Evolutionary conservation across 1,140 invertebrate genomes (phyloP).

Genomic region (Macrobrachium nipponense): DNA sequence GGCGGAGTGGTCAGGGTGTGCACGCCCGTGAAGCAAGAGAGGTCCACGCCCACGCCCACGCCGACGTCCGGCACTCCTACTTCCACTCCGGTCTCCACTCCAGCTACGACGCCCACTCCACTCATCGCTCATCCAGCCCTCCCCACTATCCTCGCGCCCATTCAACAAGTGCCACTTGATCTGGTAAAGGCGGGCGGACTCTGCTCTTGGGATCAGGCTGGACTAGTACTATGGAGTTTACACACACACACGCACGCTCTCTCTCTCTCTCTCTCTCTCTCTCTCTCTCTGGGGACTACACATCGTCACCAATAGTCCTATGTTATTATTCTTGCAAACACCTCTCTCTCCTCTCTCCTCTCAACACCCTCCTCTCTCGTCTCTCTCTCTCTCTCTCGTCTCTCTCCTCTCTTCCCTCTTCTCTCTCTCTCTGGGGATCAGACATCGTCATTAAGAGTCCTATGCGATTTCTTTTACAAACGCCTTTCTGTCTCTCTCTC

Average conservation of each 20-base stretch:
- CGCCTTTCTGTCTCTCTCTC: neutral
- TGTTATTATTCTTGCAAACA: too few relatives aligned
- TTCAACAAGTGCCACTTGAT: conserved; percentile 63
- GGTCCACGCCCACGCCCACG: conserved; percentile 62
- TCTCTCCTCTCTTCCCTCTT: too few relatives aligned
- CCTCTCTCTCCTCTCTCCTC: too few relatives aligned
- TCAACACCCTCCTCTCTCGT: too few relatives aligned
- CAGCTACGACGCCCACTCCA: conserved; percentile 38
- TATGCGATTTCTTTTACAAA: too few relatives aligned
- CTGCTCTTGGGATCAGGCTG: too few relatives aligned
- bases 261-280: conserved; percentile 31
- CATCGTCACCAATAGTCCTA: too few relatives aligned
- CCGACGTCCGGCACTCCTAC: conserved; percentile 36
- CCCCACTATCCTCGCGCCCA: conserved; percentile 59
- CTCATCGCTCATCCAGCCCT: conserved; percentile 25
- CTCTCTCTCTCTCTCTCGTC: too few relatives aligned
- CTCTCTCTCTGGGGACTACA: neutral
- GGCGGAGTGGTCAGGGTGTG: conserved; percentile 56
- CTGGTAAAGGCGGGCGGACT: conserved; percentile 33
- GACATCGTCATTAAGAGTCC: too few relatives aligned
- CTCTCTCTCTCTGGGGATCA: too few relatives aligned
- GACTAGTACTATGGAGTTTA: neutral
- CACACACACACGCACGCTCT: neutral
- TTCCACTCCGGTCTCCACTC: conserved; percentile 44
- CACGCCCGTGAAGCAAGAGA: conserved; percentile 57